Conservation (phyloP, 2,797 vertebrate genomes). For the Coregonus sp. region DNA sequence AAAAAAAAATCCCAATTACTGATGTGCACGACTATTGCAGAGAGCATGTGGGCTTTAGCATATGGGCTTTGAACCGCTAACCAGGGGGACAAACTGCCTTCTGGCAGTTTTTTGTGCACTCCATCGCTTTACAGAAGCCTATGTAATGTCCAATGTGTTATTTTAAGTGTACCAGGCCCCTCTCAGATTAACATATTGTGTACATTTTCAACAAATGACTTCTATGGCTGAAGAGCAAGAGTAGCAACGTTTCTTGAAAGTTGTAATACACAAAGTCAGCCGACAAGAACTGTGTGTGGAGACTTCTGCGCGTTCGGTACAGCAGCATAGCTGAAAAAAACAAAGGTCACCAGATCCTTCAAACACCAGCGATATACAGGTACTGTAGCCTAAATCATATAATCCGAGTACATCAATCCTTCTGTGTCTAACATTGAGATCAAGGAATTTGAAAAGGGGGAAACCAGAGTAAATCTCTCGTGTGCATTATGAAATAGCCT, state of each 20-base stretch:
- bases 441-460: background rate
- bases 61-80: conserved; percentile 35
- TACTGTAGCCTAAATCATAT: conserved; percentile 2
- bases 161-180: conserved; percentile 22
- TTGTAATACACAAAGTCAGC: background rate
- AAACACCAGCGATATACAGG: conserved; percentile 1
- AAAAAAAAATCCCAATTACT: conserved; percentile 17
- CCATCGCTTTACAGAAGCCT: conserved; percentile 21
- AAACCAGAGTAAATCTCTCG: background rate
- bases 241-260: conserved; percentile 19
- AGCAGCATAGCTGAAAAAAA: conserved; percentile 1
- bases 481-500: background rate
- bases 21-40: conserved; percentile 13
- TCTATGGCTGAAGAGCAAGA: conserved; percentile 22
- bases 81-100: conserved; percentile 35
- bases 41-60: conserved; percentile 30
- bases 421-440: background rate
- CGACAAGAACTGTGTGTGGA: background rate
- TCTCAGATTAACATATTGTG: conserved; percentile 32
- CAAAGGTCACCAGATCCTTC: conserved; percentile 33
- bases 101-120: conserved; percentile 30
- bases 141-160: conserved; percentile 42
- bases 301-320: background rate
- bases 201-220: conserved; percentile 23
- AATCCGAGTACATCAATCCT: conserved; percentile 8